These are phyloP conservation scores for Sphecodes monilicornis DNA, from an alignment of 2,888 invertebrate species.

Conservation along the genomic window DNA sequence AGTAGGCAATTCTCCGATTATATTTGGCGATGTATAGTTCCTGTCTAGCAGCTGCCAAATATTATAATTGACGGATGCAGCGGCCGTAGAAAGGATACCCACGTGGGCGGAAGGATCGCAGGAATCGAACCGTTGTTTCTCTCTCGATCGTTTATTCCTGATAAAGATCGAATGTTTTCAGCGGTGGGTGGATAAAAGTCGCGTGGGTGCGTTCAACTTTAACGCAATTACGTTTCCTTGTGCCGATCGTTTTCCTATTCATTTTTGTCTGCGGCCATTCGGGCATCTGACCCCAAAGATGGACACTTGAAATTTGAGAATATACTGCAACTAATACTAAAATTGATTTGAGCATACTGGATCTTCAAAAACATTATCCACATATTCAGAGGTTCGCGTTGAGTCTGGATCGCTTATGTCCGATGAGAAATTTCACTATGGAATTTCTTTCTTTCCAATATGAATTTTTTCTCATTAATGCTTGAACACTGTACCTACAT, in stretches of 20 bases:
- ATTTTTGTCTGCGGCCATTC: conserved; percentile 38
- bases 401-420: too few relatives aligned
- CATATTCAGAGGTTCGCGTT: too few relatives aligned
- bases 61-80: conserved; percentile 10
- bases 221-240: conserved; percentile 59
- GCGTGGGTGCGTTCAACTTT: conserved; percentile 53
- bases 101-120: conserved; percentile 14
- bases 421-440: too few relatives aligned
- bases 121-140: conserved; percentile 38
- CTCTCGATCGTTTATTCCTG: conserved; percentile 32
- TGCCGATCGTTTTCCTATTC: conserved; percentile 43
- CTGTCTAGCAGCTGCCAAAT: conserved; percentile 22
- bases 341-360: not conserved
- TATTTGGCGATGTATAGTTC: not conserved
- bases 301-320: not conserved
- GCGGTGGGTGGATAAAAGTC: conserved; percentile 51
- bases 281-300: conserved; percentile 23
- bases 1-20: conserved; percentile 17
- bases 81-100: not conserved
- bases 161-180: conserved; percentile 53
- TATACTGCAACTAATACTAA: conserved; percentile 5
- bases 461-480: too few relatives aligned
- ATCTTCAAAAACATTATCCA: not conserved
- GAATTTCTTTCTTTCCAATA: too few relatives aligned
- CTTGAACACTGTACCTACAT: too few relatives aligned